These are phyloP conservation scores for Dasypogon diadema DNA, from an alignment of 2,888 invertebrate species.

Conservation along the genomic window DNA sequence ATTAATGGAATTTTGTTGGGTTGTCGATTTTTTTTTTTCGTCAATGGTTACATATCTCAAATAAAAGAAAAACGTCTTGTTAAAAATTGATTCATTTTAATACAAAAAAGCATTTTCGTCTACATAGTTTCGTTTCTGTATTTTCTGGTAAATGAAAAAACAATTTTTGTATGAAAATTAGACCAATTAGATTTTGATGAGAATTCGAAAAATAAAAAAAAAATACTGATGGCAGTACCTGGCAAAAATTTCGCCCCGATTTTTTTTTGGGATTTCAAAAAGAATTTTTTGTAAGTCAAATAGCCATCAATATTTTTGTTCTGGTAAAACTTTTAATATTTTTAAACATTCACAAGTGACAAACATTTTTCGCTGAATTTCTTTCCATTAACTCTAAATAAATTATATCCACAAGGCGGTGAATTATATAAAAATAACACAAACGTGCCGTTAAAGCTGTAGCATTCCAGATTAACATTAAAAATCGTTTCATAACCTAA, in stretches of 20 bases:
- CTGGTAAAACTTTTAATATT: constrained; percentile 6
- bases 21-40: constrained; percentile 34
- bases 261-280: too few species aligned
- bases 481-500: constrained; percentile 34
- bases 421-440: constrained; percentile 46
- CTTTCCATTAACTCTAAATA: constrained; percentile 21
- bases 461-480: constrained; percentile 48
- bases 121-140: background rate
- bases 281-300: background rate
- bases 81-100: background rate
- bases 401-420: constrained; percentile 44
- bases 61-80: background rate
- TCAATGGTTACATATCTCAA: constrained; percentile 39
- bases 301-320: constrained; percentile 32
- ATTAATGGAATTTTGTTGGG: constrained; percentile 45
- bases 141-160: background rate
- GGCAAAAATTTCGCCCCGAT: too few species aligned
- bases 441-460: constrained; percentile 51
- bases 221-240: constrained; percentile 19
- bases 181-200: background rate
- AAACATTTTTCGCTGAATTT: constrained; percentile 14
- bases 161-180: background rate
- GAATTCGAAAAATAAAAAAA: background rate
- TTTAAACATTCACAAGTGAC: constrained; percentile 32
- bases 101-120: background rate